These are phyloP conservation scores for Anhinga anhinga DNA, from an alignment of 2,113 vertebrate species.

Conservation along the genomic window DNA sequence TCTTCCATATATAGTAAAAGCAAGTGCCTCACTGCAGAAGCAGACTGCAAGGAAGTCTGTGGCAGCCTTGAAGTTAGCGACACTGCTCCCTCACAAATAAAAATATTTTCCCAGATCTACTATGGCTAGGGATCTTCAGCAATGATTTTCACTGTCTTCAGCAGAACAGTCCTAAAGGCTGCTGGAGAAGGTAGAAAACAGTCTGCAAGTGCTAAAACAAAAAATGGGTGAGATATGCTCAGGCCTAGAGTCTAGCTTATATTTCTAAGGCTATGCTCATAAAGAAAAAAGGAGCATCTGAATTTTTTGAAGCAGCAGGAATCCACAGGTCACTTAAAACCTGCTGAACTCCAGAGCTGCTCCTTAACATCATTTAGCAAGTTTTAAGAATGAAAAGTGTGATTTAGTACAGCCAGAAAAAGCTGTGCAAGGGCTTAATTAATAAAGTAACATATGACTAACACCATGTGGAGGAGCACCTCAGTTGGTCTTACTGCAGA, in stretches of 20 bases:
- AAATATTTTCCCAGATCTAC: not conserved
- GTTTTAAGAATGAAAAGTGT: not conserved
- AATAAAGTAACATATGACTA: not conserved
- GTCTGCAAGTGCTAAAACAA: not conserved
- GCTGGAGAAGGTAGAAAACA: not conserved
- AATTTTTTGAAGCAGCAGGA: not conserved
- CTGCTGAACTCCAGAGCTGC: not conserved
- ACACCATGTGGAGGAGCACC: not conserved
- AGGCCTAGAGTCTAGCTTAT: not conserved
- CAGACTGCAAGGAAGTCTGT: not conserved
- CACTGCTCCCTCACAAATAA: not conserved
- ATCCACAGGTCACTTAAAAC: not conserved
- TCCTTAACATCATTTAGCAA: not conserved
- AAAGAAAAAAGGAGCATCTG: not conserved
- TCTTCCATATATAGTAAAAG: slow-evolving; percentile 15
- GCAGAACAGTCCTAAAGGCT: not conserved
- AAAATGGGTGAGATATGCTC: not conserved
- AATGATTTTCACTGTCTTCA: not conserved
- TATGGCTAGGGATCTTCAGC: not conserved
- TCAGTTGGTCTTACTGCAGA: not conserved
- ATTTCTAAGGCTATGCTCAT: not conserved
- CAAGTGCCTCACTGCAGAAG: not conserved
- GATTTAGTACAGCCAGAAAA: not conserved
- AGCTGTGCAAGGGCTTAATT: not conserved
- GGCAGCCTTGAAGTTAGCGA: not conserved